A percentile compares a stretch with the other conserved stretches of the same genome.
phyloP scores from a whole-genome alignment of 2,888 invertebrate species.

The Lissonota sp. region DNA sequence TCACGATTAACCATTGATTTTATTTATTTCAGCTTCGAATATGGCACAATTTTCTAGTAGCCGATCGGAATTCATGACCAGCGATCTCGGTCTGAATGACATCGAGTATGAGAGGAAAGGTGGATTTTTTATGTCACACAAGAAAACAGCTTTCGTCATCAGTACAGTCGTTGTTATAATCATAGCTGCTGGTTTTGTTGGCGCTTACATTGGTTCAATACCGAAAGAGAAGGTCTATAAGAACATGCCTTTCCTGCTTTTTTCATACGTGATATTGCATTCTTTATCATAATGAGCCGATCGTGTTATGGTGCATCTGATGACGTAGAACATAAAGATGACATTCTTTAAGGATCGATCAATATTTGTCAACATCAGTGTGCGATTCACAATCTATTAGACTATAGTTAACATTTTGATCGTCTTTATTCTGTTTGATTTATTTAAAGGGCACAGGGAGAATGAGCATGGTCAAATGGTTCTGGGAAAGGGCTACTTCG shows the following conservation, averaged over 20 bases:
- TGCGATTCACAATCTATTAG: conserved; percentile 2
- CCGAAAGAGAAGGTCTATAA: conserved; percentile 69
- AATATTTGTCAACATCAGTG: background rate
- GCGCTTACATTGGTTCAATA: conserved; percentile 74
- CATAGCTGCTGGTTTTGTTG: conserved; percentile 76
- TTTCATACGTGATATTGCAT: too few relatives aligned
- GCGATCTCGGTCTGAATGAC: conserved; percentile 85
- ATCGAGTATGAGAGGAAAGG: conserved; percentile 86
- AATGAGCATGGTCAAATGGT: too few relatives aligned
- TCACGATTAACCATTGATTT: too few relatives aligned
- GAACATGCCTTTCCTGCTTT: too few relatives aligned
- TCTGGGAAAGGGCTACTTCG: too few relatives aligned
- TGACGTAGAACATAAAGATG: background rate
- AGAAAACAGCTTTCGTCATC: conserved; percentile 84
- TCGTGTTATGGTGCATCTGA: conserved; percentile 17
- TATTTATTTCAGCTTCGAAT: conserved; percentile 72
- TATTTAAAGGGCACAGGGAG: too few relatives aligned
- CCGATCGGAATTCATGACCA: conserved; percentile 87
- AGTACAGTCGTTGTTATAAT: conserved; percentile 72
- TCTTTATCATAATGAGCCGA: conserved; percentile 13
- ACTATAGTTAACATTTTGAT: too few relatives aligned
- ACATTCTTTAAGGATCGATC: conserved; percentile 3
- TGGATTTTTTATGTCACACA: conserved; percentile 87
- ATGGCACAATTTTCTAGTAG: conserved; percentile 81
- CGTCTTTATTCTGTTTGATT: too few relatives aligned